Percentiles rank a stretch among this genome's conserved stretches.
These are phyloP conservation scores for Akabosia matsudoensis DNA, from an alignment of 1,140 invertebrate genomes.

Conservation along the genomic window DNA sequence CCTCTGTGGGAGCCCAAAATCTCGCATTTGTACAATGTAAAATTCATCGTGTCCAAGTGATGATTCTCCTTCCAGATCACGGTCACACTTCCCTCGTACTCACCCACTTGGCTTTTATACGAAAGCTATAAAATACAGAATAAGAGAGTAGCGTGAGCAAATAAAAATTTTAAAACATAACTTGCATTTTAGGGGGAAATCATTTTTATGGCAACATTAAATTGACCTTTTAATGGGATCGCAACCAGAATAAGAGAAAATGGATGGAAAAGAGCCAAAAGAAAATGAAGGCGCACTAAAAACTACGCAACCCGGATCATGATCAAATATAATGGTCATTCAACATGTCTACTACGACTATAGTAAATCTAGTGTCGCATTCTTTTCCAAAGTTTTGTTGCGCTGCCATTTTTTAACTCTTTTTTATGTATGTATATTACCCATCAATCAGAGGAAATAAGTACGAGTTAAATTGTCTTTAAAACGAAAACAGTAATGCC, in stretches of 20 bases:
- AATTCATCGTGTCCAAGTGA: conserved; percentile 81
- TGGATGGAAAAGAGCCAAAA: too few relatives aligned
- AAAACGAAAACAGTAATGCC: too few relatives aligned
- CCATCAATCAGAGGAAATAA: too few relatives aligned
- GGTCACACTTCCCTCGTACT: conserved; percentile 82
- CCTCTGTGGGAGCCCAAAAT: conserved; percentile 85
- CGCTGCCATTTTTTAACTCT: too few relatives aligned
- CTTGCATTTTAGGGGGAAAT: conserved; percentile 11
- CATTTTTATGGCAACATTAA: conserved; percentile 2
- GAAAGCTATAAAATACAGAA: conserved; percentile 62
- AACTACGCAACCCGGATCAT: too few relatives aligned
- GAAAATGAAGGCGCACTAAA: too few relatives aligned
- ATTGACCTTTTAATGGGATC: conserved; percentile 10
- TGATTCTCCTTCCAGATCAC: conserved; percentile 90
- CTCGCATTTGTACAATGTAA: conserved; percentile 91
- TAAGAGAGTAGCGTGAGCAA: conserved; percentile 49
- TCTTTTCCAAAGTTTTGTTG: too few relatives aligned
- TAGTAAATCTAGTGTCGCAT: too few relatives aligned
- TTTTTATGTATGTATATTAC: too few relatives aligned
- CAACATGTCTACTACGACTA: too few relatives aligned
- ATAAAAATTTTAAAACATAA: conserved; percentile 29
- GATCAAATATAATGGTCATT: too few relatives aligned
- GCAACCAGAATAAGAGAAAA: not conserved
- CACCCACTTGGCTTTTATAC: conserved; percentile 77
- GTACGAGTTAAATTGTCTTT: too few relatives aligned